These are phyloP conservation scores for Acrobasis consociella DNA, from an alignment of 2,888 invertebrate species.

Conservation along the genomic window DNA sequence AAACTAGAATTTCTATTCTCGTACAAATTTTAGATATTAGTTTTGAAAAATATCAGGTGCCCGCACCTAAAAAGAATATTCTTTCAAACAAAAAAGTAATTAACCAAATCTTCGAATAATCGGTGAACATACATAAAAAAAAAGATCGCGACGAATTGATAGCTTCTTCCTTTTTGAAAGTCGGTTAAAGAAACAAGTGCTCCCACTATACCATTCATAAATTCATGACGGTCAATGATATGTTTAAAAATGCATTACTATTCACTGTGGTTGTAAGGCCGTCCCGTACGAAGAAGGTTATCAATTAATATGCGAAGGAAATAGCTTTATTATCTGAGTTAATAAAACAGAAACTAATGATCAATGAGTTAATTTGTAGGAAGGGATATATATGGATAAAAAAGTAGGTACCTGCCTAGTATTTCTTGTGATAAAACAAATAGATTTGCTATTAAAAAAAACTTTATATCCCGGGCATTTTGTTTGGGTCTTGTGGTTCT, in stretches of 20 bases:
- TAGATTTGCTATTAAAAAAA: no score
- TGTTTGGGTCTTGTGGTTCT: no score
- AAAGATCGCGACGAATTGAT: no score
- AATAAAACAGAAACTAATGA: background rate
- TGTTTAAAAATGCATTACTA: conserved; percentile 45
- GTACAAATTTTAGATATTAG: no score
- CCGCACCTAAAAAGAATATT: no score
- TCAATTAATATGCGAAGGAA: conserved; percentile 21
- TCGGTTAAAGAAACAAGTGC: background rate
- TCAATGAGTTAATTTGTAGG: background rate
- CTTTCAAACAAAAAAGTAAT: no score
- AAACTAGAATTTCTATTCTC: no score
- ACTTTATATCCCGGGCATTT: no score
- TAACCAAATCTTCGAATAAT: no score
- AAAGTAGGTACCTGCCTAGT: background rate
- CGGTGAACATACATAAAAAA: no score
- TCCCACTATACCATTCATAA: background rate
- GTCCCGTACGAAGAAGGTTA: conserved; percentile 49
- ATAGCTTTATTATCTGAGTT: background rate
- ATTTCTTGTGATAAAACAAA: background rate
- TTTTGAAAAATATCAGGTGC: no score
- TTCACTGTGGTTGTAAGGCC: conserved; percentile 47
- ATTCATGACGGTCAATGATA: conserved; percentile 29
- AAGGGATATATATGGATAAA: background rate
- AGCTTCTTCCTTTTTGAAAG: no score